phyloP scores from a whole-genome alignment of 2,113 vertebrate genomes.

The Epinephelus lanceolatus region DNA sequence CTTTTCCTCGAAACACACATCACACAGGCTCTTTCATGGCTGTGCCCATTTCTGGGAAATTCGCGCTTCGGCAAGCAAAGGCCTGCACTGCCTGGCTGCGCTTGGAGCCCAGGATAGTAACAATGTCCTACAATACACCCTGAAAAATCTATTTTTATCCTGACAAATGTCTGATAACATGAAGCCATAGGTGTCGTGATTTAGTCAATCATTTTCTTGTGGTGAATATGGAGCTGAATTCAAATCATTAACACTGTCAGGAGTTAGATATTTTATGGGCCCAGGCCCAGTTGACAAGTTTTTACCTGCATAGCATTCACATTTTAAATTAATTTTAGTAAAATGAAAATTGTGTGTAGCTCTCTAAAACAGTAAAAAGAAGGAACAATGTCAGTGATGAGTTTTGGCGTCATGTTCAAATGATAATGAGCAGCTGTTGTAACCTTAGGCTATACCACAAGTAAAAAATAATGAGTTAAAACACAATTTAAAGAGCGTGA shows the following conservation, averaged over 20 bases:
- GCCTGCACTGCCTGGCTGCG: constrained; percentile 41
- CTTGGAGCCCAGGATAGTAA: constrained; percentile 9
- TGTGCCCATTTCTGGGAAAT: constrained; percentile 57
- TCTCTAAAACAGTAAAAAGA: background rate
- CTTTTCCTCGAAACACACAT: constrained; percentile 38
- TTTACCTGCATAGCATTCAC: background rate
- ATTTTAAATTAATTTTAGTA: background rate
- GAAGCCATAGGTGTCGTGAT: background rate
- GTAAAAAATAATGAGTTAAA: background rate
- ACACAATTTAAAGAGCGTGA: background rate
- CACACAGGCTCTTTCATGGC: constrained; percentile 35
- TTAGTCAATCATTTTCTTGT: constrained; percentile 1
- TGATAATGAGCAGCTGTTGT: background rate
- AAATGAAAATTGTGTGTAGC: background rate
- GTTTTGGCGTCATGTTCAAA: background rate
- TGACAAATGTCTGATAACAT: background rate
- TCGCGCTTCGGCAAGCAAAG: constrained; percentile 56
- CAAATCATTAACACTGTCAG: background rate
- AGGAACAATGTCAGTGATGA: no score
- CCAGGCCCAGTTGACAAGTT: background rate
- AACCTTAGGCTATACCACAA: background rate
- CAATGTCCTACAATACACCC: background rate
- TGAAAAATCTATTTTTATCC: constrained; percentile 17
- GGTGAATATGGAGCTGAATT: background rate
- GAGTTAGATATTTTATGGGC: background rate